Evolutionary conservation across 2,888 invertebrate species (phyloP).

Genomic region (Calephelis perditalis): DNA sequence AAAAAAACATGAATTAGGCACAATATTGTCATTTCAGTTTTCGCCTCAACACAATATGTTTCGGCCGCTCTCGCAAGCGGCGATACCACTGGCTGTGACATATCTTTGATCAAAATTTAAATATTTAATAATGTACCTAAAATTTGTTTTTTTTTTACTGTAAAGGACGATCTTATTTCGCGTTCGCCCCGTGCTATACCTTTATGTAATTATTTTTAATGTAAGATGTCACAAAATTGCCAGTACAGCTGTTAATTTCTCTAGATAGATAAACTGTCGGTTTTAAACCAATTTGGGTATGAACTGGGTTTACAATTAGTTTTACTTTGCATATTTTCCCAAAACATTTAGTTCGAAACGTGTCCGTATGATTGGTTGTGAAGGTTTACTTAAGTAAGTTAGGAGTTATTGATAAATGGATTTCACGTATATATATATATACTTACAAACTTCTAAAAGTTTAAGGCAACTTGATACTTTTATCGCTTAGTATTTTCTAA

Average conservation of each 20-base stretch:
- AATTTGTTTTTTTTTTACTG: too few species aligned
- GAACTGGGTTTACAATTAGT: slow-evolving; percentile 45
- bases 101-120: too few species aligned
- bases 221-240: slow-evolving; percentile 70
- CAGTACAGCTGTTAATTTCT: slow-evolving; percentile 58
- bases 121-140: too few species aligned
- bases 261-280: slow-evolving; percentile 34
- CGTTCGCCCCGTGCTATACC: too few species aligned
- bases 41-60: too few species aligned
- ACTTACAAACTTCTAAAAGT: slow-evolving; percentile 54
- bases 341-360: slow-evolving; percentile 63
- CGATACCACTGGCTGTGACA: too few species aligned
- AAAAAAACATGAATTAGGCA: too few species aligned
- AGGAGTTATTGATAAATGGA: slow-evolving; percentile 64
- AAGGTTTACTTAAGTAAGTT: slow-evolving; percentile 78
- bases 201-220: slow-evolving; percentile 44
- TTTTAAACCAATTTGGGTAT: slow-evolving; percentile 17
- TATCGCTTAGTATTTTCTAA: slow-evolving; percentile 39
- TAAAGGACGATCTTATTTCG: too few species aligned
- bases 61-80: too few species aligned
- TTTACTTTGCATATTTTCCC: slow-evolving; percentile 44
- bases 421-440: slow-evolving; percentile 50
- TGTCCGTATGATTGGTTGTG: slow-evolving; percentile 78
- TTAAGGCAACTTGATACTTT: slow-evolving; percentile 40
- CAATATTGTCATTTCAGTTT: too few species aligned